These are phyloP conservation scores for Lordiphosa fenestrarum DNA, from an alignment of 2,888 invertebrate species.

Conservation along the genomic window DNA sequence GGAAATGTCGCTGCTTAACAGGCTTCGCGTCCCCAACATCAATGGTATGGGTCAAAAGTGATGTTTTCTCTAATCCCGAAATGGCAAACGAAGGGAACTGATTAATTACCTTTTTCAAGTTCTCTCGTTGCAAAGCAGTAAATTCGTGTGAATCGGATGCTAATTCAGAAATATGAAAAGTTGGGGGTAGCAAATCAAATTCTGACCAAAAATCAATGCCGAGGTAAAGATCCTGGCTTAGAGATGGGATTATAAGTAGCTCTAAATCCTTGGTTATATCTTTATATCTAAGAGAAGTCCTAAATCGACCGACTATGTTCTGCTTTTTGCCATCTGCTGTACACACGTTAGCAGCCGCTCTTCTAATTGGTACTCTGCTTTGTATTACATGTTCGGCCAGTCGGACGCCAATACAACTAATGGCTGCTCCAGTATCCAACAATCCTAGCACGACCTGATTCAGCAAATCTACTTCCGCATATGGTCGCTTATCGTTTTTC, in stretches of 20 bases:
- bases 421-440: constrained; percentile 2
- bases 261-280: neutral
- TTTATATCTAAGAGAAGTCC: neutral
- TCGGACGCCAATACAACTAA: neutral
- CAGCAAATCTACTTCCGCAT: neutral
- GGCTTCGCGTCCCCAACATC: neutral
- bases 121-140: too few species aligned
- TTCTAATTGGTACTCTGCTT: neutral
- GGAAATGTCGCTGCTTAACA: neutral
- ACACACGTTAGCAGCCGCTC: neutral
- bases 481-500: neutral
- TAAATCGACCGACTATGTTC: neutral
- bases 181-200: neutral
- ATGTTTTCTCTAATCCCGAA: neutral
- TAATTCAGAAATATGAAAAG: too few species aligned
- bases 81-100: neutral
- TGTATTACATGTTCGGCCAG: neutral
- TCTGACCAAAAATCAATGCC: constrained; percentile 1
- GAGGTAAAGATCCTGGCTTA: neutral
- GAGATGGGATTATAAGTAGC: neutral
- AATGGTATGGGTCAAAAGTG: neutral
- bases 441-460: neutral
- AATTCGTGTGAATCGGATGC: too few species aligned
- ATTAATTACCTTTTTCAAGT: too few species aligned
- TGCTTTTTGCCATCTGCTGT: neutral